A percentile compares a stretch with the other conserved stretches of the same genome.
Evolutionary conservation across 2,888 invertebrate species (phyloP).

Genomic region (Stictocephala bisonia): DNA sequence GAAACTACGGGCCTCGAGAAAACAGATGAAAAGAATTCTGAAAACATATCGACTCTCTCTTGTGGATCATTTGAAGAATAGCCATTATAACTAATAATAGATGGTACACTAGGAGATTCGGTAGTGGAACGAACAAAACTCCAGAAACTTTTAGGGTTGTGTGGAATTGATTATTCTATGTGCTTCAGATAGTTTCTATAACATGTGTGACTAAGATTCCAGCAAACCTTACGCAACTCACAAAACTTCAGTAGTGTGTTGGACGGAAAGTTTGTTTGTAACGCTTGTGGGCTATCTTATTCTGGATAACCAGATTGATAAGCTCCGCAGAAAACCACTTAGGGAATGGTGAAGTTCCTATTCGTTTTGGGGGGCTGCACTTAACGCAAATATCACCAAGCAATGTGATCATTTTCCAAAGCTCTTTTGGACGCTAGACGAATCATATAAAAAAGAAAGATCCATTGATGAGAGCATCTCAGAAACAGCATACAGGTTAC

Average conservation of each 20-base stretch:
- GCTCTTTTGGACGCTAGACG: neutral
- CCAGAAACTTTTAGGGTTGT: slow-evolving; percentile 10
- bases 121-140: neutral
- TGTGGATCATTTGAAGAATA: neutral
- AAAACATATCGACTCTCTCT: neutral
- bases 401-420: neutral
- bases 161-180: neutral
- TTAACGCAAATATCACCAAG: neutral
- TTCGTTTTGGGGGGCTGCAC: neutral
- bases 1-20: neutral
- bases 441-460: neutral
- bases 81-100: neutral
- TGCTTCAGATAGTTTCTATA: neutral
- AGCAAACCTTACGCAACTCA: neutral
- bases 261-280: neutral
- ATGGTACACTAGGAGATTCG: neutral
- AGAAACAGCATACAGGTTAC: neutral
- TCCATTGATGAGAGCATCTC: too few relatives aligned
- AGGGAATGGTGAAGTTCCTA: neutral
- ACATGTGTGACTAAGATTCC: neutral
- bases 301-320: neutral
- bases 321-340: neutral
- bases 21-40: neutral
- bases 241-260: neutral
- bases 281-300: neutral